Evolutionary conservation across 2,113 vertebrate species (phyloP), one percentile per base, ranked within the genome.

Genomic region (Macroglossus sobrinus): DNA sequence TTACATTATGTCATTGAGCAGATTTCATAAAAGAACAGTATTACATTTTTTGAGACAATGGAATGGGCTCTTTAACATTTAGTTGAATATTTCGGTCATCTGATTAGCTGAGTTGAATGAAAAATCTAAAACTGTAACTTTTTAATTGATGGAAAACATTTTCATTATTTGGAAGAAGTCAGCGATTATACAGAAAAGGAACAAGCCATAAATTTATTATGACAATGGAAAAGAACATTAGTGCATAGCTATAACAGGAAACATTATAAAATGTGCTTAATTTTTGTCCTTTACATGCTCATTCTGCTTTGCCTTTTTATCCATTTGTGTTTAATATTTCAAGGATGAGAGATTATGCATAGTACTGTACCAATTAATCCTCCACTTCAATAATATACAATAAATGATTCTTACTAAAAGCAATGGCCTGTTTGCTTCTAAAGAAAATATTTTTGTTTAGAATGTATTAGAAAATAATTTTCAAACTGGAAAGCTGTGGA

Each of bases 361-460:
- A 97, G 84, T 97, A 82, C 71, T 97, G 96, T 98, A 97, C 86
- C 74, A 93, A 38, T 89, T 94, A 79, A 92, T 71, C 26, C 84
- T 76, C 57, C 82, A 96, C 71, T 95, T 97, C 91, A 97, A 96
- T 93, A 95, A 89, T 35, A 86, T 55, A 92, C 72, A 98, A 95
- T 98, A 95, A 94, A 82, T 53, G 33, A n/a, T 95, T 97, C 87
- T 97, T 97, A 93, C 50, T 82, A 96, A 97, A 97, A 97, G 88
- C 79, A 97, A 72, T 96, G 95, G 93, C 91, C 86, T 98, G 74
- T 97, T 96, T 97, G 93, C 94, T 95, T 98, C 82, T 89, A 95
- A 97, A 93, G 69, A 95, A 89, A 95, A 88, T 86, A 78, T n/a
- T 96, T 90, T 93, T 92, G 57, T 86, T 68, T 50, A 97, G 89